Base-by-base conservation (phyloP, 2,113 vertebrate species). In the Syrmaticus mikado region DNA sequence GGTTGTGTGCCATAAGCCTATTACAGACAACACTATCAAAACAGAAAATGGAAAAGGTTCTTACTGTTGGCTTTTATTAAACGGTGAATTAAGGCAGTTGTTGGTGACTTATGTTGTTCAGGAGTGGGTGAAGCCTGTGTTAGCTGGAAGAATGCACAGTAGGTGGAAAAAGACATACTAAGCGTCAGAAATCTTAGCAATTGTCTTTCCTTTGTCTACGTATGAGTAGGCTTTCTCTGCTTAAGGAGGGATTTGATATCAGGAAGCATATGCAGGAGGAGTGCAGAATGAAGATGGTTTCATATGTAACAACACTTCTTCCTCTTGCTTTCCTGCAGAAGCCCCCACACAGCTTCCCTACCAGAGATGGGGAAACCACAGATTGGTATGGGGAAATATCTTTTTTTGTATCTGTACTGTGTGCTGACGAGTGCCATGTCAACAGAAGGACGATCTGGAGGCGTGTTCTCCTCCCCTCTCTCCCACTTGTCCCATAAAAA, bases 401-500 rank as follows among this genome's bases (percentile, higher is more conserved):
- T 12, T 13, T 13, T 24, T 48, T 50, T 10, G 20, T 27, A 36
- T 43, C 58, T 34, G 64, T 24, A 24, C 11, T 30, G 22, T 27
- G 20, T 19, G 27, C 8, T n/a, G 36, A 27, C 22, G 9, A 28
- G 22, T 48, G 19, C 30, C 13, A 2, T 19, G 38, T 43, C 13
- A 40, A 4, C 19, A n/a, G 52, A 50, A 74, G 10, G 36, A 5
- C 72, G 38, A 7, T 28, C 20, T 25, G 30, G 19, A 17, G 18
- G 5, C 0, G 0, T 0, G 2, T 62, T 58, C 46, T 16, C 27
- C 24, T 28, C 32, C 28, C 2, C 25, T 36, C 8, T 13, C 11
- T 40, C n/a, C 64, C 14, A 6, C 9, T 28, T 45, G 4, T 19
- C 30, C 50, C 67, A 12, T 4, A 16, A 65, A 52, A 74, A 30